Evolutionary conservation across 1,140 invertebrate species (phyloP).

Genomic region (Drosophila baimaii): DNA sequence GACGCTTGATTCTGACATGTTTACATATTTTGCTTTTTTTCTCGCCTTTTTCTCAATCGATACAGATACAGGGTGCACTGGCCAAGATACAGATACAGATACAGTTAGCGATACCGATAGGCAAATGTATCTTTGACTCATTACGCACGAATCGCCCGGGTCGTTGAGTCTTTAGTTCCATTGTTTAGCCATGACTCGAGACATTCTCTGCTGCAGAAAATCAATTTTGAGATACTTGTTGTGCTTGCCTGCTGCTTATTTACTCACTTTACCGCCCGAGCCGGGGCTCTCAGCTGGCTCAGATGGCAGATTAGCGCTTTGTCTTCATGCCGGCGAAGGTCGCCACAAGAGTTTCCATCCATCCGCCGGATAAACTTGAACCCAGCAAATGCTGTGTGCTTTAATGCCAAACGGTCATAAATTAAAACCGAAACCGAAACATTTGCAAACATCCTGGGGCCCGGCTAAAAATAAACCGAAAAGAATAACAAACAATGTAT

Average conservation of each 20-base stretch:
- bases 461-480: constrained; percentile 33
- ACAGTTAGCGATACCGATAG: constrained; percentile 26
- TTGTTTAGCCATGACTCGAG: constrained; percentile 28
- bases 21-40: constrained; percentile 65
- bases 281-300: constrained; percentile 28
- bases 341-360: constrained; percentile 28
- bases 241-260: constrained; percentile 29
- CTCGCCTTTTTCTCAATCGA: constrained; percentile 60
- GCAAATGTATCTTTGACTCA: constrained; percentile 42
- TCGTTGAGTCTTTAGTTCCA: constrained; percentile 49
- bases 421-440: constrained; percentile 54
- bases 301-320: constrained; percentile 43
- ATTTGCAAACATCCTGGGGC: constrained; percentile 49
- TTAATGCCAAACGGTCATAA: constrained; percentile 59
- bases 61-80: constrained; percentile 63
- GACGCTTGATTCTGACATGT: constrained; percentile 64
- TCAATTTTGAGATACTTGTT: constrained; percentile 44
- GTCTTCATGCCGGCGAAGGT: constrained; percentile 33
- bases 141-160: constrained; percentile 45
- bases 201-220: constrained; percentile 32
- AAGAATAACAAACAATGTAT: constrained; percentile 30
- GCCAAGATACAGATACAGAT: constrained; percentile 28
- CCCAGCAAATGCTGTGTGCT: constrained; percentile 34
- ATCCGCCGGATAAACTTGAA: constrained; percentile 46
- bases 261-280: constrained; percentile 26